Percentiles rank a stretch among this genome's conserved stretches.
Conservation (phyloP, 64 coral and sea anemone species). For the Trachythela sp. region DNA sequence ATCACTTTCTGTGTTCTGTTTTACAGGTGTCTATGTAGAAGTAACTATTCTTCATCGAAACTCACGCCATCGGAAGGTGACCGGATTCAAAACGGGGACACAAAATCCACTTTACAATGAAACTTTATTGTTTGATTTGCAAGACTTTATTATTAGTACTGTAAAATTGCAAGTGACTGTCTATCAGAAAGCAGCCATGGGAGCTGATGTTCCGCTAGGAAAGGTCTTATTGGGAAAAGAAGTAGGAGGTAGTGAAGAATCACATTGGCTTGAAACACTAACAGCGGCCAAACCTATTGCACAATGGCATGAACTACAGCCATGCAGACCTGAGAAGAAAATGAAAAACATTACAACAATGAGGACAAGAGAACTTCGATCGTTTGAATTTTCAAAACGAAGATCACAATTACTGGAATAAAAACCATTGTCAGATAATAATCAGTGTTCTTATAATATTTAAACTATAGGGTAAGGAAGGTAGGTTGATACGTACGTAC, state of each 20-base stretch:
- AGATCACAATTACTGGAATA: background rate
- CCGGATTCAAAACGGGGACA: background rate
- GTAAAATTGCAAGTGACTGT: background rate
- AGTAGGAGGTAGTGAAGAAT: slow-evolving; percentile 13
- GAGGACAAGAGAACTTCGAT: slow-evolving; percentile 11
- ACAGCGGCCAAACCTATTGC: slow-evolving; percentile 14
- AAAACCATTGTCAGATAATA: background rate
- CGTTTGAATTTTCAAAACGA: background rate
- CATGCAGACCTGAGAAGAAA: background rate
- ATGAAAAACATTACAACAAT: background rate
- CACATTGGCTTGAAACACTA: background rate
- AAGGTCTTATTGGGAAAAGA: background rate
- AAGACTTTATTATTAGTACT: background rate
- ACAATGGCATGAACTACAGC: slow-evolving; percentile 8
- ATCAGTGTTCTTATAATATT: too few relatives aligned
- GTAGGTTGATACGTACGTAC: too few relatives aligned
- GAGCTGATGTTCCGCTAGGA: background rate
- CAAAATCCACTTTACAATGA: background rate
- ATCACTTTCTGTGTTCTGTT: too few relatives aligned
- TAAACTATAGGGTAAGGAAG: too few relatives aligned
- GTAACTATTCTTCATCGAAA: background rate
- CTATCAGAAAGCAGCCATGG: background rate
- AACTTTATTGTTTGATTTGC: slow-evolving; percentile 9
- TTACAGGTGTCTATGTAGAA: background rate
- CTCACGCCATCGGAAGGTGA: background rate